Base-by-base conservation (phyloP, 2,888 invertebrate genomes). In the Limenitis camilla region DNA sequence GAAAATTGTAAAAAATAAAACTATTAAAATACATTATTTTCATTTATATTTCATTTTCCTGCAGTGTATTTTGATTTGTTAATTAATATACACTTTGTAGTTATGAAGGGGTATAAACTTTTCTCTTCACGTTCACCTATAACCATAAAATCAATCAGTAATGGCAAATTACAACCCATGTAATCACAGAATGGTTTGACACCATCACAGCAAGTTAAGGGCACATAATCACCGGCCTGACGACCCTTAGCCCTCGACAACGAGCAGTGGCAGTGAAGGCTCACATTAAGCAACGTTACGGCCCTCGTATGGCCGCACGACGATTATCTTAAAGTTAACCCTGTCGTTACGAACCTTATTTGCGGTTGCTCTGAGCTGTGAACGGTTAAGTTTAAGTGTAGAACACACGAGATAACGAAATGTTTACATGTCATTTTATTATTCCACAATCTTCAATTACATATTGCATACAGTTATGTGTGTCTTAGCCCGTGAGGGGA, bases 241-340 rank as follows among this genome's bases (percentile, higher is more conserved):
- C 62, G 66, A 66, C 71, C 72, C 72, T 67, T 67, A 69, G 66
- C 68, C 71, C 70, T 67, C 68, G 59, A 75, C 71, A 71, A 60
- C 61, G 61, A 62, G 57, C 56, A 55, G 66, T 67, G 72, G 72
- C 74, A 58, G 72, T 74, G 71, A 72, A 74, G 73, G 69, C 70
- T 68, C 68, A 74, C 82, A 78, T 84, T 82, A 83, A 69, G 72
- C 66, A 72, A 75, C 74, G 78, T 74, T 68, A 76, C 69, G 67
- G 65, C 59, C 60, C 70, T 67, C 71, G 71, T 74, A 76, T 71
- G 76, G 71, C 73, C 74, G 68, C 69, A 68, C 65, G 62, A 65
- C 76, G 77, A 81, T 85, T 84, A 83, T 81, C 83, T 83, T 76
- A 73, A 74, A 81, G 74, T 80, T 82, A 81, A 81, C 81, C 78